Base-by-base conservation (phyloP, 1,140 invertebrate genomes). In the Cydia fagiglandana region DNA sequence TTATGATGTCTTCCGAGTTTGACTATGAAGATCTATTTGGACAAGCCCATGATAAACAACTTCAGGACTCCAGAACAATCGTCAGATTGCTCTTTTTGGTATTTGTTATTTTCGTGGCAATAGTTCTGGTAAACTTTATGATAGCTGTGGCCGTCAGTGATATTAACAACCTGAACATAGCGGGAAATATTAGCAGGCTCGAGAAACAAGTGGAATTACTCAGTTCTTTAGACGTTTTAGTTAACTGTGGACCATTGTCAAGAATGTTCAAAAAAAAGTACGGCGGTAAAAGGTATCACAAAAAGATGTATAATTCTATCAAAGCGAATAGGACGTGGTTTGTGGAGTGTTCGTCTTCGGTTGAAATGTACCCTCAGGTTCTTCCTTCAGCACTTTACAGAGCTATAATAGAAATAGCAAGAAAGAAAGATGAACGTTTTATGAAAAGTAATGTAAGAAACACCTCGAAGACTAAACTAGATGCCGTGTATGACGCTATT, bases 241-340 rank as follows among this genome's bases (percentile, higher is more conserved):
- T 61, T 61, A 61, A 61, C 17, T 61, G n/a, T 61, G 56, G 56
- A 20, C 56, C 56, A 61, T 20, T 61, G 17, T 17, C 56, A 0
- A 61, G 56, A 61, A 61, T 61, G 56, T 61, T 61, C 10, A 61
- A 61, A 61, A 61, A 61, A 9, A 61, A 61, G 17, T 61, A 20
- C 56, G 56, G 56, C 5, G 56, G 56, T 61, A 61, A 61, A 20
- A 17, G 56, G 9, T 61, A 61, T 6, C 56, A 61, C 17, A 61
- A 61, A 20, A 61, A 61, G 17, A 61, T 61, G 56, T 61, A 61
- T 61, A 61, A 61, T 61, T 61, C 56, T 24, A 61, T 61, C n/a
- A 61, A 61, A 24, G 56, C 56, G 1, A 61, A 61, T 61, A 61
- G n/a, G 56, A 61, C 56, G 7, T 61, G 56, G 56, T 61, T 61